Base-by-base conservation (phyloP, 2,113 vertebrate species). In the Trichomycterus rosablanca region DNA sequence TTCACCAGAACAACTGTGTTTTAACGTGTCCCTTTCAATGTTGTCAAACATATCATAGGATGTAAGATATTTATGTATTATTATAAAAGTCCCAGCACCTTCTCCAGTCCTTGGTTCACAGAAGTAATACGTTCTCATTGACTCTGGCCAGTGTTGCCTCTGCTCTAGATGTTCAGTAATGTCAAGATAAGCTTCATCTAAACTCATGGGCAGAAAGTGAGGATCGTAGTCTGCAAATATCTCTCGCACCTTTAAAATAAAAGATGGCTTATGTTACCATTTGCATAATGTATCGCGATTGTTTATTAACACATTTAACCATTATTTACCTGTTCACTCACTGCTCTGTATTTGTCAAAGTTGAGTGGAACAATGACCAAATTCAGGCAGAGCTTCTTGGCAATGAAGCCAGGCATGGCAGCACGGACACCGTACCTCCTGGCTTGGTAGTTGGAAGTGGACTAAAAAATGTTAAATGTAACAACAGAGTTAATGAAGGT, bases 331-430 rank as follows among this genome's bases (percentile, higher is more conserved):
- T 97, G 87, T 66, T 83, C 74, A 76, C 95, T 97, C 72, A 95
- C 91, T 76, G 89, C 85, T 81, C 72, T 48, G 0, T 99, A 99
- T 76, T 97, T 97, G 75, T 91, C 85, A 75, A 97, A 99, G 77
- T 97, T 96, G 40, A 75, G 67, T 23, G 91, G 90, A 53, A 95
- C 89, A 67, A 98, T 97, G 44, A 88, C 84, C 62, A 99, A 84
- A 64, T 88, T 80, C 5, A 93, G 93, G 74, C 96, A 99, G 1
- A 99, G 88, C 60, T 90, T 97, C 81, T 93, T 99, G 34, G 89
- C 96, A 78, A 99, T 99, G 83, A 99, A 99, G 59, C 95, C 95
- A 66, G 96, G 96, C 96, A 98, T 97, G 43, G 92, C 94, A 39
- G 94, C 93, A 77, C 95, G 91, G 30, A 97, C 93, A 20, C 96